A percentile compares a stretch with the other conserved stretches of the same genome.
Conservation (phyloP, 2,888 invertebrate species). For the Eurois occulta region DNA sequence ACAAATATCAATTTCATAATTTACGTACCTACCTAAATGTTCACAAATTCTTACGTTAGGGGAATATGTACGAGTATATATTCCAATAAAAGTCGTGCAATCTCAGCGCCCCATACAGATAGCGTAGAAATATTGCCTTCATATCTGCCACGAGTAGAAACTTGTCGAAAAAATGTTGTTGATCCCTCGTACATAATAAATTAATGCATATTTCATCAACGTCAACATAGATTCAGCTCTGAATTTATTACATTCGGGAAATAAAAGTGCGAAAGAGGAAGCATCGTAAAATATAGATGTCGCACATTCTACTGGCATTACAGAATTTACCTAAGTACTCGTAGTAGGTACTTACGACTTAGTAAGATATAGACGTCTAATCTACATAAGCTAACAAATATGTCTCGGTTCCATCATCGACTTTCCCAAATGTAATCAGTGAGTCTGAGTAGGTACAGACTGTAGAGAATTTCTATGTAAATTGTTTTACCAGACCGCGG, state of each 20-base stretch:
- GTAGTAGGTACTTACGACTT: too few species aligned
- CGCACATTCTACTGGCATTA: background rate
- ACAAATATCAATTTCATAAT: slow-evolving; percentile 68
- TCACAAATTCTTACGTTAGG: slow-evolving; percentile 51
- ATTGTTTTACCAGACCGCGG: slow-evolving; percentile 72
- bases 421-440: slow-evolving; percentile 74
- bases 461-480: slow-evolving; percentile 72
- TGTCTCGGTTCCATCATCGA: slow-evolving; percentile 42
- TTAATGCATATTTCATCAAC: slow-evolving; percentile 82
- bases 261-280: slow-evolving; percentile 37
- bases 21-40: slow-evolving; percentile 64
- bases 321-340: background rate
- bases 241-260: slow-evolving; percentile 55
- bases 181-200: slow-evolving; percentile 78
- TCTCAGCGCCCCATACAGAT: slow-evolving; percentile 82
- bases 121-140: slow-evolving; percentile 83
- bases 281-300: slow-evolving; percentile 39
- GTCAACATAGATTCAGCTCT: slow-evolving; percentile 65
- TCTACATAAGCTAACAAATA: slow-evolving; percentile 28
- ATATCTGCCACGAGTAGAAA: slow-evolving; percentile 80
- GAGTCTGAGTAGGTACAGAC: slow-evolving; percentile 63
- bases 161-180: slow-evolving; percentile 82
- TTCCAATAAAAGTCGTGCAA: slow-evolving; percentile 79
- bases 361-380: too few species aligned
- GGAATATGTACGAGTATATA: slow-evolving; percentile 68